Base-by-base conservation (phyloP, 64 coral and sea anemone genomes). In the Montipora foliosa region DNA sequence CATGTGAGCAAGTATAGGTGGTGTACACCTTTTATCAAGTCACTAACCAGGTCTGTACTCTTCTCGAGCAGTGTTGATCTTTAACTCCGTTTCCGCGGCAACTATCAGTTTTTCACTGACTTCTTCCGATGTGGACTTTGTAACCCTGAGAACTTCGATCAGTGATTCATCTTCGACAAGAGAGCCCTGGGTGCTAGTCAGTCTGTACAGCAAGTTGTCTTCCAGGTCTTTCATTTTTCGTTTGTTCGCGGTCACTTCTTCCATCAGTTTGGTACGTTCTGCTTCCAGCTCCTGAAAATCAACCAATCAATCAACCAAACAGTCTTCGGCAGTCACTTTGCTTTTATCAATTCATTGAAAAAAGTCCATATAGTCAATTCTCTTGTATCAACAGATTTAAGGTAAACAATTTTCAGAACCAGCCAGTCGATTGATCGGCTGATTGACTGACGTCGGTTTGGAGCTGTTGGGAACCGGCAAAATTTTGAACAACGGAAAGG, bases 161-260 rank as follows among this genome's bases (percentile, higher is more conserved):
- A 99, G 80, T 5, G 97, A 99, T 84, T 99, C 97, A 76, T 99
- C 97, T 87, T 99, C 97, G 17, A 99, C 97, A 0, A 99, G 89
- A 20, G 97, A 99, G 16, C 97, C 97, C 85, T 99, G 97, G 55
- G 97, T 99, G 87, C 97, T 99, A 83, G 97, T 99, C 79, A 99
- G 76, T 89, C 95, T 88, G 88, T 99, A 96, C 11, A 99, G 77
- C 47, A 99, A 80, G 19, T 99, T 99, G 57, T 99, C 97, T 79
- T 99, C 97, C 13, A 99, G 91, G 79, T 99, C 97, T 89, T 99
- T 84, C 97, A 99, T 99, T 60, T 95, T 95, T 17, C 97, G 94
- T 62, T 99, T 99, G 91, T 99, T 99, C 47, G 97, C 95, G 24
- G 97, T 99, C 51, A 99, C 97, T 90, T 99, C 97, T 75, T 99